These are phyloP conservation scores for Tryphoninae sp. DNA, from an alignment of 2,888 invertebrate genomes.

Conservation along the genomic window DNA sequence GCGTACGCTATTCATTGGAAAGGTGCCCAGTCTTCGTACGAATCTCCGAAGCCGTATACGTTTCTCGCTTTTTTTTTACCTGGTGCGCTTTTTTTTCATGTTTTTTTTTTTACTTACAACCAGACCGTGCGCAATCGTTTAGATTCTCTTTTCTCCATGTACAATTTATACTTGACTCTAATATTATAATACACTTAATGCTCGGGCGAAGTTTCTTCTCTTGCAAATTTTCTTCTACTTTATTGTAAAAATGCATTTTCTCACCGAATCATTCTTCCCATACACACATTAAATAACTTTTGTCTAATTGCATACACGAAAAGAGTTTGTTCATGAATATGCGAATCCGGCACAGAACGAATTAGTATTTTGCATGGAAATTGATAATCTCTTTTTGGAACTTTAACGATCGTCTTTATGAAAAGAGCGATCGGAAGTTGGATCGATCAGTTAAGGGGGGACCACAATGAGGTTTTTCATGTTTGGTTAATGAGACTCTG, in stretches of 20 bases:
- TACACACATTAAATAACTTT: conserved; percentile 51
- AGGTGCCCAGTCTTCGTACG: conserved; percentile 80
- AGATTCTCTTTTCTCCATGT: conserved; percentile 48
- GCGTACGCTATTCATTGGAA: conserved; percentile 79
- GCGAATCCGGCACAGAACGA: conserved; percentile 60
- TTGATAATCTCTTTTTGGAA: conserved; percentile 71
- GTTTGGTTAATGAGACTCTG: background rate
- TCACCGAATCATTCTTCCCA: conserved; percentile 65
- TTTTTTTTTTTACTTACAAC: conserved; percentile 75
- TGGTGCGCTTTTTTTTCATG: conserved; percentile 62
- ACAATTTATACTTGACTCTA: conserved; percentile 54
- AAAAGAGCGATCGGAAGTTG: background rate
- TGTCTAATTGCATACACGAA: conserved; percentile 33
- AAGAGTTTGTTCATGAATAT: conserved; percentile 1
- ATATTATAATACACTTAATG: conserved; percentile 49
- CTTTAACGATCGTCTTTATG: conserved; percentile 55
- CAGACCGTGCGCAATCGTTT: conserved; percentile 76
- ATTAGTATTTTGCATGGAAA: conserved; percentile 79
- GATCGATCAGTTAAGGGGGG: conserved; percentile 16
- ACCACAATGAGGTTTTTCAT: conserved; percentile 7
- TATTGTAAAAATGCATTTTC: conserved; percentile 60
- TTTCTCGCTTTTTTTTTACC: conserved; percentile 74
- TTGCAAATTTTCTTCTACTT: conserved; percentile 32
- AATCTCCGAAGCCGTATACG: conserved; percentile 79
- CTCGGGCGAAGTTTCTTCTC: conserved; percentile 40